Evolutionary conservation across 2,888 invertebrate species (phyloP).

Genomic region (Limulus polyphemus): DNA sequence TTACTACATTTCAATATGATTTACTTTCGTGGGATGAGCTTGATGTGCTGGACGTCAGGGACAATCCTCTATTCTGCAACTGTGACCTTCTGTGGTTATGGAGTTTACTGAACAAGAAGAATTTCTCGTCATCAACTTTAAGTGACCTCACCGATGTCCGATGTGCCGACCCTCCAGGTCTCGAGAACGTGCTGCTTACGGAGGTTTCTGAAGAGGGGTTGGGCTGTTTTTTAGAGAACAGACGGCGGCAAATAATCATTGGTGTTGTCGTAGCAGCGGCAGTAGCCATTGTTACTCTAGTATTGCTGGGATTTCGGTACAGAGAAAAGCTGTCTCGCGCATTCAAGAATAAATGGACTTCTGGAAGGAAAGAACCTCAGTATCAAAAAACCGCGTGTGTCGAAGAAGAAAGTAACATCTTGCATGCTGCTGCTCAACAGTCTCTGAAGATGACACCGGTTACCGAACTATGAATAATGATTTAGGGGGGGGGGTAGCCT

Average conservation of each 20-base stretch:
- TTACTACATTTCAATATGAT: conserved; percentile 15
- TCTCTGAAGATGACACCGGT: conserved; percentile 22
- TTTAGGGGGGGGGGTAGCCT: too few relatives aligned
- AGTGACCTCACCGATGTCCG: conserved; percentile 4
- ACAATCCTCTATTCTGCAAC: conserved; percentile 73
- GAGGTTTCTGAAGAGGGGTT: conserved; percentile 18
- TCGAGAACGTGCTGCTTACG: conserved; percentile 14
- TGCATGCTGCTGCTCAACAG: conserved; percentile 19
- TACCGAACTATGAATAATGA: conserved; percentile 15
- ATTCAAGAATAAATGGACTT: conserved; percentile 18
- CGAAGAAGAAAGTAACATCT: conserved; percentile 22
- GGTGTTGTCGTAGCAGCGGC: conserved; percentile 10
- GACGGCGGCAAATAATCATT: conserved; percentile 16
- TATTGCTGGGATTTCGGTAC: conserved; percentile 12
- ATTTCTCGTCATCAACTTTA: conserved; percentile 6
- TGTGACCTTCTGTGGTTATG: conserved; percentile 68
- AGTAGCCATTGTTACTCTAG: conserved; percentile 4
- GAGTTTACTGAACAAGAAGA: conserved; percentile 16
- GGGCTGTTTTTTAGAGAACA: conserved; percentile 16
- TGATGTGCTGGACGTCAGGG: conserved; percentile 57
- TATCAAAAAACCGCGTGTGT: conserved; percentile 21
- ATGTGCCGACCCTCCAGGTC: conserved; percentile 12
- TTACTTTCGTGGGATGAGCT: conserved; percentile 50
- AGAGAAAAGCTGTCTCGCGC: conserved; percentile 14
- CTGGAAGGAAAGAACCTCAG: conserved; percentile 21